A percentile compares a stretch with the other conserved stretches of the same genome.
Conservation (phyloP, 2,113 vertebrate genomes). For the Tonatia bakeri region DNA sequence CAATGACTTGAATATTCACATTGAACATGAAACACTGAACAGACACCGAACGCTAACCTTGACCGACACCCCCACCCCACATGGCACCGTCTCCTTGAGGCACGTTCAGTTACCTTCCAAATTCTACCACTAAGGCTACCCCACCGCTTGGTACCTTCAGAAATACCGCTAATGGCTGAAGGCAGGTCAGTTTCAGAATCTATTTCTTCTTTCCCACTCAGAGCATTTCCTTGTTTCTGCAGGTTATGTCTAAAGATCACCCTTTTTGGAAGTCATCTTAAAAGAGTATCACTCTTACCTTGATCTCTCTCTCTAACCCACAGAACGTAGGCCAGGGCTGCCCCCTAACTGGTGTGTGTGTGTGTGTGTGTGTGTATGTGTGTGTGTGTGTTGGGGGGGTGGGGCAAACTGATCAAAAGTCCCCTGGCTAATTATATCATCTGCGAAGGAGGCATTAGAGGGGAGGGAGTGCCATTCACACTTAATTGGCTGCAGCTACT, state of each 20-base stretch:
- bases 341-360: constrained; percentile 35
- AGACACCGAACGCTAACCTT: not conserved
- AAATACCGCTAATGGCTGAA: not conserved
- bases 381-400: too few species aligned
- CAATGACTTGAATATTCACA: not conserved
- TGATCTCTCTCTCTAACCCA: constrained; percentile 65
- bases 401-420: constrained; percentile 61
- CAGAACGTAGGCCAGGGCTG: constrained; percentile 29
- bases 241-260: not conserved
- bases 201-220: not conserved
- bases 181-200: not conserved
- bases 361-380: too few species aligned
- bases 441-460: constrained; percentile 47
- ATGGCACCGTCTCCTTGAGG: not conserved
- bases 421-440: constrained; percentile 79
- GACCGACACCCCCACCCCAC: not conserved
- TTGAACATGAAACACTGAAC: not conserved
- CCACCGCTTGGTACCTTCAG: not conserved
- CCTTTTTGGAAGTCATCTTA: constrained; percentile 1
- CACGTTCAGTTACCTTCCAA: too few species aligned
- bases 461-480: constrained; percentile 56
- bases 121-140: not conserved
- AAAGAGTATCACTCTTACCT: not conserved
- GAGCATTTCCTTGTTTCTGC: not conserved
- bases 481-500: constrained; percentile 44